Percentiles rank a stretch among this genome's conserved stretches.
Evolutionary conservation across 2,113 vertebrate genomes (phyloP).

Genomic region (Sorex fumeus): DNA sequence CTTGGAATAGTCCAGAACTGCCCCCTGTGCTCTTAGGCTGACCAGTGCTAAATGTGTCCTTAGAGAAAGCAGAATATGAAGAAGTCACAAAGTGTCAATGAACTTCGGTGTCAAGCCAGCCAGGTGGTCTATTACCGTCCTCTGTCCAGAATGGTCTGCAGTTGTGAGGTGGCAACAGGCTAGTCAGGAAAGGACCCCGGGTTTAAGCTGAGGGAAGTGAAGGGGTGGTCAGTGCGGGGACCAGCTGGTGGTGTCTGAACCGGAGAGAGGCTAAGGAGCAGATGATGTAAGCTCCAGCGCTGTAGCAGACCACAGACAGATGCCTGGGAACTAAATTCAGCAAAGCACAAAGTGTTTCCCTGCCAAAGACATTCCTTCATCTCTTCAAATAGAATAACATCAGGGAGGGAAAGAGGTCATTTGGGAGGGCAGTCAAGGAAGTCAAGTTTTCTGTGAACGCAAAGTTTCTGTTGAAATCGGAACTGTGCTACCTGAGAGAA

Average conservation of each 20-base stretch:
- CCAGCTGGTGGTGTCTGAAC: background rate
- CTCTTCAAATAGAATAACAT: background rate
- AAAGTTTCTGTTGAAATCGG: background rate
- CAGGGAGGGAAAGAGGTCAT: background rate
- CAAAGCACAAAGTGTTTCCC: background rate
- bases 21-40: background rate
- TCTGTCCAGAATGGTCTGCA: background rate
- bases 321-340: constrained; percentile 4
- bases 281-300: background rate
- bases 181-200: background rate
- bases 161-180: background rate
- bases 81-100: background rate
- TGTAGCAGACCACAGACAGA: background rate
- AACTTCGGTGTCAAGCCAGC: background rate
- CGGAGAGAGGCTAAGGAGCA: background rate
- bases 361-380: background rate
- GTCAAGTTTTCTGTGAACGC: background rate
- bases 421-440: background rate
- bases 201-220: background rate
- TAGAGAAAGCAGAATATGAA: background rate
- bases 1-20: background rate
- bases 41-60: background rate
- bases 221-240: background rate
- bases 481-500: background rate
- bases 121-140: background rate